Base-by-base conservation (phyloP, 2,113 vertebrate genomes). In the Thinocorus orbignyianus region DNA sequence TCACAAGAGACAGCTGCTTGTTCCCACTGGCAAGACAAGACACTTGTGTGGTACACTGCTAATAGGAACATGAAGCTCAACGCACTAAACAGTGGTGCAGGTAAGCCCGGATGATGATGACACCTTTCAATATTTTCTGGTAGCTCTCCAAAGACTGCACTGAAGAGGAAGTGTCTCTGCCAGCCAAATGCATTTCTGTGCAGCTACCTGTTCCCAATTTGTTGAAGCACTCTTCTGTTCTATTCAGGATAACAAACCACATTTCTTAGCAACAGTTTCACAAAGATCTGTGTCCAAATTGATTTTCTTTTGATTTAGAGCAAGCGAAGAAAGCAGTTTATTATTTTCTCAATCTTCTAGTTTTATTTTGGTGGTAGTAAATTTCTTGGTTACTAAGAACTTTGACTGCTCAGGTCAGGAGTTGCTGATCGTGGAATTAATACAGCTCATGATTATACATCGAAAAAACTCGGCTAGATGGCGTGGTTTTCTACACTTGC, bases 241-340 rank as follows among this genome's bases (percentile, higher is more conserved):
- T 26, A 15, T 91, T 78, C 69, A 81, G 39, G 44, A 26, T 33
- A 90, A 81, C 39, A 77, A 93, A 64, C 12, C 4, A 1, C 52
- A 90, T 88, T 94, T 91, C 93, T 84, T 84, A 95, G 80, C 82
- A 96, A 81, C 55, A 72, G 44, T 52, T 84, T 58, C 10, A 64
- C 33, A 58, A n/a, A 88, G 5, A 86, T 12, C 17, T 31, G 3
- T 66, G 70, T 77, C 46, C 66, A 33, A 78, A 66, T 70, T 46
- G 77, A 15, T 61, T 64, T 54, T 9, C 46, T 60, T 92, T 81
- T n/a, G 48, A 83, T 90, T 89, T 82, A 44, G 42, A 64, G 44
- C 30, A 86, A 70, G 28, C 20, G 26, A 85, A 9, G 6, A 81
- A 39, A 62, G 12, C 35, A 68, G 71, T n/a, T 15, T 23, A n/a